Evolutionary conservation across 2,113 vertebrate species (phyloP), one percentile per base, ranked within the genome.

Genomic region (Plecotus auritus): DNA sequence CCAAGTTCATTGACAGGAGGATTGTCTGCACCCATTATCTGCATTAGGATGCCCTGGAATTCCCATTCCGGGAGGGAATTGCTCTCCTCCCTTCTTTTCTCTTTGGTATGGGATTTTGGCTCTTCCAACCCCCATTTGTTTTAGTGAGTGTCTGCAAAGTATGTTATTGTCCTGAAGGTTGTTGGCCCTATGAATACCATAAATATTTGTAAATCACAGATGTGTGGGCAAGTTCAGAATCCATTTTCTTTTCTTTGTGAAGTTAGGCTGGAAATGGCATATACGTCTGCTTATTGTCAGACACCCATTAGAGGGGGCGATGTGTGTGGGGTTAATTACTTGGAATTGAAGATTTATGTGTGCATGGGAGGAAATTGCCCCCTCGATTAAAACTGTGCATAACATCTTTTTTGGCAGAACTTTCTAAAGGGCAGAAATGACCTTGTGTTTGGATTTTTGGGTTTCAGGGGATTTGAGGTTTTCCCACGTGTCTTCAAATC

Each of bases 171-270:
- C 90, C 77, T 78, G 74, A 88, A 88, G 95, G 88, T 85, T 49
- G 81, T 32, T 30, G 88, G 74, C 87, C 97, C 96, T 90, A 86
- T 70, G 61, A 51, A 56, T 76, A 5, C 30, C 93, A 2, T 94
- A 96, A 96, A 91, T 91, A 85, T 72, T 89, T 97, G 89, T 89
- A 94, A 97, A 84, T 90, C 96, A 73, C 94, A 95, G 88, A 95
- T 89, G 95, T 91, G 37, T 73, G 73, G 23, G 78, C n/a, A 76
- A 26, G 47, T 40, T 69, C 42, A 32, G 22, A 35, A 49, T 80
- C n/a, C 30, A 9, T 90, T 61, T 86, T 54, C 42, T 49, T 49
- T 17, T 17, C 18, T 56, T 40, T 1, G 2, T 59, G 59, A 17
- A 69, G 28, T 32, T 13, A 37, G 86, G 40, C 85, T 37, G 59